Base-by-base conservation (phyloP, 2,113 vertebrate species). In the Paradoxurus hermaphroditus region DNA sequence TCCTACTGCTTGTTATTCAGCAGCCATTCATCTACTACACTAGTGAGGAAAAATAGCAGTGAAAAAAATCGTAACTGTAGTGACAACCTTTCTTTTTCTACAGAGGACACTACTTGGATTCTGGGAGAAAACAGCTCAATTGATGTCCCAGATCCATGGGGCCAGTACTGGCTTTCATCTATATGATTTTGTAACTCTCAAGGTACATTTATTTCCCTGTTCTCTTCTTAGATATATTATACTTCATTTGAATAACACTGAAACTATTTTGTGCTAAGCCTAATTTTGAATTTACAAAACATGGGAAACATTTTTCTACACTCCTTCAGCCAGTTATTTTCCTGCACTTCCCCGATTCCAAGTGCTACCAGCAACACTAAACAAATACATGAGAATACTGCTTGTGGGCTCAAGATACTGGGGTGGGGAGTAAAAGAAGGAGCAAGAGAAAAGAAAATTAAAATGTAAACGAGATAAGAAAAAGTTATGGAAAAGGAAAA, bases 91-190 rank as follows among this genome's bases (percentile, higher is more conserved):
- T 86, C 62, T 96, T 90, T 82, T 82, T 85, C 96, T 82, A 27
- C 98, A 99, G 99, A 99, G 98, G 92, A 99, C 98, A 13, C 98
- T 99, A 65, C 98, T 99, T 91, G 98, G 98, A 94, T 99, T 99
- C 98, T 99, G 99, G 99, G 99, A 99, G 98, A 99, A 99, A 98
- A 99, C 98, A 0, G 99, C 98, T 95, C 98, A 97, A 56, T 88
- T 98, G 95, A 99, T 98, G 99, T 98, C 98, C 41, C 97, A 97
- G 65, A 99, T 99, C 98, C 98, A 99, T 15, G 98, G 98, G 86
- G 94, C 99, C 95, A 99, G 98, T 97, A 85, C 94, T 44, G 98
- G 98, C 75, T 98, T 99, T 62, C 97, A 99, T 11, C 97, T 98
- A 0, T 99, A 99, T 68, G 97, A 99, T 95, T 99, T 99, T 97